Evolutionary conservation across 2,888 invertebrate species (phyloP), one percentile per base, ranked within the genome.

Genomic region (Trimorus sp.): DNA sequence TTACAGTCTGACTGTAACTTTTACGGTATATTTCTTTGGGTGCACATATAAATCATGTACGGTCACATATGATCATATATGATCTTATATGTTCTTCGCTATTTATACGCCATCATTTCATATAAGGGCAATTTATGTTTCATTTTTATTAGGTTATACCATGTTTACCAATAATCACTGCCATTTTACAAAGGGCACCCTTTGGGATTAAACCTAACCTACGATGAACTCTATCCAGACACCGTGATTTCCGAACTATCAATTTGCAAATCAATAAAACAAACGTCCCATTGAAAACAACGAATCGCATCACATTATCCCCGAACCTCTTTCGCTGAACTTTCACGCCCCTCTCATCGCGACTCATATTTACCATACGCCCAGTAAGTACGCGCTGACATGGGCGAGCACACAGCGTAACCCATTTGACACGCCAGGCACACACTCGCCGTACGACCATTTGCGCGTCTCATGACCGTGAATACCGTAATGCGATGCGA

Each of bases 381-480:
- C 56, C 15, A 68, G 62, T 40, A 74, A 68, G 49, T 63, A 74
- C 51, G 63, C n/a, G 70, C 53, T 75, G 75, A 75, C 75, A 75
- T 75, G 70, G 74, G 74, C 63, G 74, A 75, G 62, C 40, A 7
- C 48, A 60, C 49, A 38, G 8, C 60, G 63, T 48, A 48, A 70
- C 65, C 65, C 58, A 70, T 80, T 80, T 80, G 66, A 70, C 75
- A 70, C 65, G 56, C 70, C 59, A 40, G 63, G 79, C 74, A 38
- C 36, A 70, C 70, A 42, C 45, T 56, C 68, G 38, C 54, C 60
- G 48, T 56, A 48, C 56, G 48, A 59, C 70, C 75, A 75, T 75
- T 74, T 79, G 79, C 58, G 51, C 74, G 69, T 69, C 45, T 58
- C 74, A 69, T 74, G 80, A 81, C 81, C 81, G 73, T 81, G 81